phyloP scores from a whole-genome alignment of 2,113 vertebrate genomes.

The Mixornis gularis region DNA sequence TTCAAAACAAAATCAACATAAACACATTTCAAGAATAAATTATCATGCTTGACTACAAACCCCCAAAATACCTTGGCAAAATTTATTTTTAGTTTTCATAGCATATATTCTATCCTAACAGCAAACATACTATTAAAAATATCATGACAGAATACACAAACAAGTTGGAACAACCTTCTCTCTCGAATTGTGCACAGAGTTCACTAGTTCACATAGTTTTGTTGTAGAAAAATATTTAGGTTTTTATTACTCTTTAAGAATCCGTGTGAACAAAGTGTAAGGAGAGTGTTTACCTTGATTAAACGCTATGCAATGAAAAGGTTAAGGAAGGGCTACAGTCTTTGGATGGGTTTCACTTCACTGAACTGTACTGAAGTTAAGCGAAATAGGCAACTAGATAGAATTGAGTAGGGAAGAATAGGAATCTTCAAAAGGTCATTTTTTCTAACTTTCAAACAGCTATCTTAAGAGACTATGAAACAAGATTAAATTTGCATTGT shows the following conservation, averaged over 20 bases:
- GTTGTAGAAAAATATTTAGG: background rate
- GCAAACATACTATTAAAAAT: background rate
- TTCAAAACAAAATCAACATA: slow-evolving; percentile 2
- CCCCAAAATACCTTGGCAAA: background rate
- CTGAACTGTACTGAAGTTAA: background rate
- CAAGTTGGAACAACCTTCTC: background rate
- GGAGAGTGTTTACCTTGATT: background rate
- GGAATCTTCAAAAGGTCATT: background rate
- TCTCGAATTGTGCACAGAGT: background rate
- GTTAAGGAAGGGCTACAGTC: background rate
- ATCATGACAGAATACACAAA: background rate
- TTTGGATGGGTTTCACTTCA: background rate
- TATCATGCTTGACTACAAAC: background rate
- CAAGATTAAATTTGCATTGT: background rate
- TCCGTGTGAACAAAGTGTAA: background rate
- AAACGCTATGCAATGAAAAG: background rate
- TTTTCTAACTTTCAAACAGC: background rate
- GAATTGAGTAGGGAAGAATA: background rate
- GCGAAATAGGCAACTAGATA: background rate
- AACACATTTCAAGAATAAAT: background rate
- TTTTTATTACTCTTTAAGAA: background rate
- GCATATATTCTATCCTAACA: background rate
- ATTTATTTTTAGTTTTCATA: background rate
- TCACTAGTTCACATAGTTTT: background rate
- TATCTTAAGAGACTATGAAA: background rate